phyloP scores from a whole-genome alignment of 2,888 invertebrate genomes.

The Catocala sponsa region DNA sequence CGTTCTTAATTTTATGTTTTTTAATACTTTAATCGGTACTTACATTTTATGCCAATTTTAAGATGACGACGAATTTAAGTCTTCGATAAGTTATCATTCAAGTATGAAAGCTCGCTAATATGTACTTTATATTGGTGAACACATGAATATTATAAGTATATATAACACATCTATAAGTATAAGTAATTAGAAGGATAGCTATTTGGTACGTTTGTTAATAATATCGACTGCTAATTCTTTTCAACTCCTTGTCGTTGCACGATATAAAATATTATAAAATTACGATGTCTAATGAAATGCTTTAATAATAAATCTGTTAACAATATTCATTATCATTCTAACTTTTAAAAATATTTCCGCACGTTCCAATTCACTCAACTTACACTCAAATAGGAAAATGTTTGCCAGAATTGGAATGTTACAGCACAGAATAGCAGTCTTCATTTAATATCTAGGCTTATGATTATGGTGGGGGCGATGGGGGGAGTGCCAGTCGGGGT shows the following conservation, averaged over 20 bases:
- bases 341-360: constrained; percentile 6
- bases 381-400: constrained; percentile 14
- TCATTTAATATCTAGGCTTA: constrained; percentile 82
- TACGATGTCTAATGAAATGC: background rate
- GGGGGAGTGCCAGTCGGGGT: constrained; percentile 88
- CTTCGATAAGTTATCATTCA: no score
- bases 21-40: no score
- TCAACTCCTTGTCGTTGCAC: constrained; percentile 5
- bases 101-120: background rate
- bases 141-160: constrained; percentile 24
- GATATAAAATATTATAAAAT: background rate
- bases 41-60: no score
- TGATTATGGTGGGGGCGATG: constrained; percentile 86
- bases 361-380: constrained; percentile 9
- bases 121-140: constrained; percentile 12
- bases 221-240: constrained; percentile 16
- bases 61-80: no score
- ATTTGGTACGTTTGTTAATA: constrained; percentile 42
- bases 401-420: constrained; percentile 15
- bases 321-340: background rate
- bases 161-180: no score
- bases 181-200: constrained; percentile 36
- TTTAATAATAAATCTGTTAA: background rate
- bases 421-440: constrained; percentile 30
- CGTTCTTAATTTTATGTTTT: background rate